A percentile compares a stretch with the other conserved stretches of the same genome.
These are phyloP conservation scores for Machimus atricapillus DNA, from an alignment of 2,888 invertebrate species.

Conservation along the genomic window DNA sequence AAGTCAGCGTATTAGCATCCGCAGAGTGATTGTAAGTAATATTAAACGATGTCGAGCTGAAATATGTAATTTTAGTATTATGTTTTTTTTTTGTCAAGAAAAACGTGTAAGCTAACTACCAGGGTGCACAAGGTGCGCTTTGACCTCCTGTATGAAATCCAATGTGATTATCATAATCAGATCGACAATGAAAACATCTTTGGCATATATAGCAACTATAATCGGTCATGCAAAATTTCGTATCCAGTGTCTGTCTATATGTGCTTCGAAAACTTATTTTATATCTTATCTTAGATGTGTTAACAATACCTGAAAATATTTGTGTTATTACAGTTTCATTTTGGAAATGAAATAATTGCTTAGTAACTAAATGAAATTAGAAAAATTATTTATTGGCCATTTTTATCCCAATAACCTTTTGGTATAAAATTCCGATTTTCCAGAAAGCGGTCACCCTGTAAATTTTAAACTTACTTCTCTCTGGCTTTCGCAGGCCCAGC, in stretches of 20 bases:
- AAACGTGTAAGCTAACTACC: neutral
- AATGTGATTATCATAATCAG: slow-evolving; percentile 57
- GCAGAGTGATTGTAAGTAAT: neutral
- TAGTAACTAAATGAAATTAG: too few relatives aligned
- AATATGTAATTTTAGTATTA: neutral
- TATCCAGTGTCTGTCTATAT: slow-evolving; percentile 45
- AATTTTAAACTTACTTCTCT: too few relatives aligned
- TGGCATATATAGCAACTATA: slow-evolving; percentile 57
- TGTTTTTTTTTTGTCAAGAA: neutral
- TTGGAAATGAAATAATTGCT: too few relatives aligned
- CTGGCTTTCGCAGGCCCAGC: too few relatives aligned
- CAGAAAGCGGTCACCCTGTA: too few relatives aligned
- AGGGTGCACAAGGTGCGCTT: neutral
- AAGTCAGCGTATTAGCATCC: neutral
- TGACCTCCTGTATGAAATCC: slow-evolving; percentile 49
- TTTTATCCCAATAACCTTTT: too few relatives aligned
- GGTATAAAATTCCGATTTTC: too few relatives aligned
- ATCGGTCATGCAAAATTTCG: slow-evolving; percentile 51
- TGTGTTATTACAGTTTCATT: too few relatives aligned
- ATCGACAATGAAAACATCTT: slow-evolving; percentile 46
- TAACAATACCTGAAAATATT: too few relatives aligned
- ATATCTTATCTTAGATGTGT: too few relatives aligned
- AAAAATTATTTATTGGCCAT: too few relatives aligned
- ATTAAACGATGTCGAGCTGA: neutral
- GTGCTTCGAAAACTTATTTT: too few relatives aligned